Base-by-base conservation (phyloP, 2,888 invertebrate genomes). In the Nemotelus nigrinus region DNA sequence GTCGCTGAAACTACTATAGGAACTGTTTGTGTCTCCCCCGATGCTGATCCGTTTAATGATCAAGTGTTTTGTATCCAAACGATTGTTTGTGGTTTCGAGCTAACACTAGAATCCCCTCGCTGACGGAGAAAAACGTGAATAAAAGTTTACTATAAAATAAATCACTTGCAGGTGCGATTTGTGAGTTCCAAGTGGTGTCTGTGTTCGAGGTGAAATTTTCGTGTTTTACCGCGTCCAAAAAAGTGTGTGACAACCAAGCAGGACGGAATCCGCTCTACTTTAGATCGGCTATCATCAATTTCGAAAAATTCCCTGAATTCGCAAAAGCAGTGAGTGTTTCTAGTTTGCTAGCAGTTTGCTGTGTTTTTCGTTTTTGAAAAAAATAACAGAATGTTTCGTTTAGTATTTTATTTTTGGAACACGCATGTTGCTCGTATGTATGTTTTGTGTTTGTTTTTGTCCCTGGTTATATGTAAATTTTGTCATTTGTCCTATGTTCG, bases 391-490 rank as follows among this genome's bases (percentile, higher is more conserved):
- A 53, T 53, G 53, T 25, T n/a, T 65, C 47, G 65, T 10, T 65
- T 43, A 65, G 47, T 2, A 43, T 47, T 10, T 44, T 65, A 44
- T 65, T 65, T 65, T 65, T 65, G 65, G 65, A 65, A 8, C 45
- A 43, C 65, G 65, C 65, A 65, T 65, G 65, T 65, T 65, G 65
- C 47, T 47, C 47, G 65, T 65, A 47, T 65, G 65, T 65, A 58
- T 63, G 47, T 47, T 65, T 65, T 44, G 45, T 65, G 65, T 45
- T 65, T 65, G 65, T 65, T 10, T 65, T 65, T 65, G 3, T 65
- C 10, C 47, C 65, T 47, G 50, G 5, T 50, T 50, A 50, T 50
- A 50, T 50, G 50, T 7, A 50, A 50, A 1, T 50, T 25, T 25
- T 25, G 25, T 25, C 25, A 25, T 25, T 25, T 25, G 25, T 25